Evolutionary conservation across 1,140 invertebrate species (phyloP), one percentile per base, ranked within the genome.

Genomic region (Sminthurinus signatus): DNA sequence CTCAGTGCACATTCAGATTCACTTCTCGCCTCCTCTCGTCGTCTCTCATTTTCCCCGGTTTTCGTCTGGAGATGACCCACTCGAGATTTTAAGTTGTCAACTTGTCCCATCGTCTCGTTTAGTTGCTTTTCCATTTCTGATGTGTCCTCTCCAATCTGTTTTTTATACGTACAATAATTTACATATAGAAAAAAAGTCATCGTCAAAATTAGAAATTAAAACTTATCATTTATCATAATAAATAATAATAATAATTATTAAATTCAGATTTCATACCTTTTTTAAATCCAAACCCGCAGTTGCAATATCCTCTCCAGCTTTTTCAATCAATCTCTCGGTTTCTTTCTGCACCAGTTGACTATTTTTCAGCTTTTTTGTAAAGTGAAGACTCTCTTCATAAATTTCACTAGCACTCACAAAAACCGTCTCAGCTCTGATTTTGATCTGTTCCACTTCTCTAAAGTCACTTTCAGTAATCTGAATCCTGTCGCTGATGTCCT

Each of bases 401-500:
- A 84, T 80, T 25, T 75, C 74, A 58, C 80, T 79, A 4, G 84
- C 83, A 60, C 78, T n/a, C n/a, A n/a, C n/a, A 82, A 89, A 93
- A 1, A 89, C 85, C 23, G 75, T 73, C 67, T 90, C 87, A 1
- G 93, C 91, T 69, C 82, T 80, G 56, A 81, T 76, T 74, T 93
- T 91, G 0, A 96, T 78, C 5, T 79, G 72, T 70, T 88, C 83
- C 0, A 93, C 93, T 67, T 79, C 77, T 27, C 81, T 77, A 50
- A 94, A 77, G 77, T 94, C 89, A 31, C 84, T 83, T 55, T 83
- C 82, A 0, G 95, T 97, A 51, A 88, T 93, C 23, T 81, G 80
- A 42, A 97, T 85, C 72, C 97, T 97, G 62, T 82, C 81, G 72
- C 96, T 91, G 60, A 95, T 93, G 75, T 97, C 85, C 31, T 88